Conservation (phyloP, 2,797 vertebrate species). For the Vultur gryphus region DNA sequence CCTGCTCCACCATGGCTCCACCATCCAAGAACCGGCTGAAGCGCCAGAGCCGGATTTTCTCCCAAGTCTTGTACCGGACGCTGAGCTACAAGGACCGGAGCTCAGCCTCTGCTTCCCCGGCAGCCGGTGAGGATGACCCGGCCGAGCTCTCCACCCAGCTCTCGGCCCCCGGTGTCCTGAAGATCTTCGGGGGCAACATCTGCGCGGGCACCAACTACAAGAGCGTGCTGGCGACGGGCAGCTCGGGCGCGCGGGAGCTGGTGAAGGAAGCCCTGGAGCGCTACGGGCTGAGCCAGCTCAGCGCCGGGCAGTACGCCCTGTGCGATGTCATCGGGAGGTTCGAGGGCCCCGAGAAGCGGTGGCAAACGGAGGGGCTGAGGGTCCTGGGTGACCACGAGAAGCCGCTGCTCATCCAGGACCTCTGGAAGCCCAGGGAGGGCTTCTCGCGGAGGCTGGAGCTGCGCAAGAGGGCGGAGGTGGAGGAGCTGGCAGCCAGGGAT, state of each 20-base stretch:
- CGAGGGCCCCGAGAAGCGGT: constrained; percentile 74
- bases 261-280: constrained; percentile 93
- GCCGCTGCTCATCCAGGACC: constrained; percentile 90
- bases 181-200: constrained; percentile 93
- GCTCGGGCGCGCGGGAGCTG: constrained; percentile 87
- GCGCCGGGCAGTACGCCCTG: constrained; percentile 81
- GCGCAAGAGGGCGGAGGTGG: constrained; percentile 85
- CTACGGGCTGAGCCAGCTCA: constrained; percentile 85
- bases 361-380: constrained; percentile 87
- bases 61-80: constrained; percentile 87
- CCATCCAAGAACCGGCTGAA: constrained; percentile 90
- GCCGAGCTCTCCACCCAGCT: constrained; percentile 93
- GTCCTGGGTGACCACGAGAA: constrained; percentile 90
- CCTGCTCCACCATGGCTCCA: constrained; percentile 88
- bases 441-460: constrained; percentile 90
- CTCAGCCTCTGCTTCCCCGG: constrained; percentile 69
- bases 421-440: constrained; percentile 94
- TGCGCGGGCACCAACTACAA: constrained; percentile 93
- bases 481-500: constrained; percentile 87
- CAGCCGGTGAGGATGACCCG: constrained; percentile 80
- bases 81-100: constrained; percentile 89
- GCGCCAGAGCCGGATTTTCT: constrained; percentile 90
- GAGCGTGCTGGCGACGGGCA: constrained; percentile 89
- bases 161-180: constrained; percentile 90
- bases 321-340: constrained; percentile 90